Base-by-base conservation (phyloP, 2,113 vertebrate species). In the Bettongia penicillata region DNA sequence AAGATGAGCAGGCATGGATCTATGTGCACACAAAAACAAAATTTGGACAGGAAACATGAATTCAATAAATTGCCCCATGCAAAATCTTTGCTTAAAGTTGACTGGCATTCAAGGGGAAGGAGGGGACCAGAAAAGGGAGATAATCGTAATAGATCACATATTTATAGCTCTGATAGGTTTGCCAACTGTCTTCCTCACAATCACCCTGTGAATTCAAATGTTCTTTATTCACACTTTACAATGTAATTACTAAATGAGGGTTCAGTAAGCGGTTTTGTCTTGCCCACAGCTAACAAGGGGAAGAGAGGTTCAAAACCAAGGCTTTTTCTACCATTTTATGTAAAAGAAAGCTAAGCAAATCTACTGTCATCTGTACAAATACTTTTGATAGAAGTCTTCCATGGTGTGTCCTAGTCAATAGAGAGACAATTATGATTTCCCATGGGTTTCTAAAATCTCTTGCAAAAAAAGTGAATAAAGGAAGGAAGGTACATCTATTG, bases 1-100 rank as follows among this genome's bases (percentile, higher is more conserved):
- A 43, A 43, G 16, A 43, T 84, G 16, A 43, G n/a, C n/a, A 93
- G 89, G 95, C 96, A 96, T 96, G 96, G 96, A 97, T 91, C 68
- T 94, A 89, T 95, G 95, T 52, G 95, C 93, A 91, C 89, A 50
- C 43, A 53, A 43, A 93, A 95, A 92, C 93, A 89, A 94, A 96
- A 93, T 94, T 94, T 97, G 93, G 95, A 77, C 93, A 89, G 93
- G 94, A 96, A 97, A 95, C 0, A 3, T 94, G 95, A 93, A 31
- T 92, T 97, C 96, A 90, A 95, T 96, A 94, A 95, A 94, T 94
- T 31, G 51, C 55, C 92, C 95, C 93, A 90, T 93, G 90, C 51
- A 51, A 94, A 95, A 90, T 53, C 94, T 48, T 9, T 90, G 3
- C 55, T 96, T 93, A 50, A 91, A 95, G 55, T 53, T 53, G 93